Base-by-base conservation (phyloP, 2,113 vertebrate species). In the Rhea americana region DNA sequence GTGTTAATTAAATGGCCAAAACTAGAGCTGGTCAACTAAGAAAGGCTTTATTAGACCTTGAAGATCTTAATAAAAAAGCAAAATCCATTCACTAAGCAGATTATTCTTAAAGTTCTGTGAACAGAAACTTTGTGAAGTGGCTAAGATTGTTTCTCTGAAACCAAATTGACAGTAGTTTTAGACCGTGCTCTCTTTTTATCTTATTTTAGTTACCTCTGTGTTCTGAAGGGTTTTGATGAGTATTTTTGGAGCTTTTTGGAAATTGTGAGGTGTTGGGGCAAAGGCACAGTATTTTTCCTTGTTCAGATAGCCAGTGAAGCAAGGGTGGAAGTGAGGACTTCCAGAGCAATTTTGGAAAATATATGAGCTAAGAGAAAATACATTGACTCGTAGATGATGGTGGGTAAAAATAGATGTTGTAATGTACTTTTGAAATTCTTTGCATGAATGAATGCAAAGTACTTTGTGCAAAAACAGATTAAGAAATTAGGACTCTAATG, bases 301-400 rank as follows among this genome's bases (percentile, higher is more conserved):
- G 70, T 88, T 86, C 83, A 62, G 81, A 83, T n/a, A 63, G 7
- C 4, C 43, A 11, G 72, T 47, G 73, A 87, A 88, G 77, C 72
- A 61, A 82, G 62, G 43, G 26, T 39, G 22, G 55, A 78, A 47
- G 35, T 50, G 50, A 51, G 90, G 76, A 10, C 61, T 80, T 91
- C 28, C 88, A 93, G 85, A 96, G 68, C 67, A 37, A 13, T 94
- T 90, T 68, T 82, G 74, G 67, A 26, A 89, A 62, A 85, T 25
- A 22, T 41, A 3, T 43, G 32, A 89, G 41, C 61, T 50, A 87
- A 87, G 75, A 66, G 67, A 55, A 48, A 77, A 71, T 37, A 32
- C 0, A 1, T 11, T 75, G 84, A 76, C 82, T n/a, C 62, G 3
- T 10, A 30, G 76, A 71, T 58, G 79, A 74, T 0, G 0, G 30